Conservation (phyloP, 2,113 vertebrate genomes). For the Phoenicopterus ruber region DNA sequence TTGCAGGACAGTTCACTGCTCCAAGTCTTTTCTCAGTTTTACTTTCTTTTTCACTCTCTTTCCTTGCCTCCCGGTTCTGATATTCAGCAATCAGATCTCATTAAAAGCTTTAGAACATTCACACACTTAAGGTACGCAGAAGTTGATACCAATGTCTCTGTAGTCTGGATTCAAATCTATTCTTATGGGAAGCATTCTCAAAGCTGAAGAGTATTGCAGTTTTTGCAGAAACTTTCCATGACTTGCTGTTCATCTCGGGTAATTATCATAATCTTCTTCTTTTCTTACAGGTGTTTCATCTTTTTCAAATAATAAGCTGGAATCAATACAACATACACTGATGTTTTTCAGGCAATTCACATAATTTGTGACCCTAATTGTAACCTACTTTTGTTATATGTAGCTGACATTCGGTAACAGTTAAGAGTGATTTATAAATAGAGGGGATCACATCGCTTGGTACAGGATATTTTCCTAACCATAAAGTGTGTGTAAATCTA, state of each 20-base stretch:
- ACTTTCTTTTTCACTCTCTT: not conserved
- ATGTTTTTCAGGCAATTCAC: not conserved
- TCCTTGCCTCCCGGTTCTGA: not conserved
- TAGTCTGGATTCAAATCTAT: not conserved
- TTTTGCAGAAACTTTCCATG: not conserved
- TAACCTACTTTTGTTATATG: not conserved
- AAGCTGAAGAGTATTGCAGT: not conserved
- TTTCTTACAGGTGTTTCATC: not conserved
- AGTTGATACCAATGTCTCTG: not conserved
- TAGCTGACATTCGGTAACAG: slow-evolving; percentile 11
- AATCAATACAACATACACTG: not conserved
- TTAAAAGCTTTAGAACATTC: not conserved
- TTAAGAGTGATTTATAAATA: not conserved
- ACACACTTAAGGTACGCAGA: not conserved
- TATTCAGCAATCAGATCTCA: not conserved
- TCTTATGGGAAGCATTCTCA: not conserved
- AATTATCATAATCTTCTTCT: not conserved
- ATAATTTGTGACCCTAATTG: not conserved
- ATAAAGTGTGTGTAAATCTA: not conserved
- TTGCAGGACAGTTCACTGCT: not conserved
- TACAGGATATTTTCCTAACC: not conserved
- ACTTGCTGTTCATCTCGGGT: not conserved
- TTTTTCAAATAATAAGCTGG: not conserved
- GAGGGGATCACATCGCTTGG: not conserved
- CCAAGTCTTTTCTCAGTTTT: not conserved